These are phyloP conservation scores for Ophion obscuratus DNA, from an alignment of 2,888 invertebrate genomes.

Conservation along the genomic window DNA sequence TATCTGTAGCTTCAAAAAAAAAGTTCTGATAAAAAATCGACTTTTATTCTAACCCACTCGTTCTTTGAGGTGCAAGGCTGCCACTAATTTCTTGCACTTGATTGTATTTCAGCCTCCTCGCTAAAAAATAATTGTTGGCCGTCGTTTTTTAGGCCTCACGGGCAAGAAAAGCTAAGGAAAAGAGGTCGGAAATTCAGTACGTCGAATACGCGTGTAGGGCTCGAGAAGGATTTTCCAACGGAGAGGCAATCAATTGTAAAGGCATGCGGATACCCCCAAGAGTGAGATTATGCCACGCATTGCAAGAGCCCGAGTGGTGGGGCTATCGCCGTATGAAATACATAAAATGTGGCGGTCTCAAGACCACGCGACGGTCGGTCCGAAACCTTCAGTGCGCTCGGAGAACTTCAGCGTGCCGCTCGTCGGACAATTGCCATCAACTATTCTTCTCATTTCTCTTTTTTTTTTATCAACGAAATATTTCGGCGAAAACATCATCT, in stretches of 20 bases:
- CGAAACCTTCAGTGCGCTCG: constrained; percentile 44
- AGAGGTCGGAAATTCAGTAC: background rate
- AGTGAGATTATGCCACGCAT: constrained; percentile 6
- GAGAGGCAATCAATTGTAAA: constrained; percentile 9
- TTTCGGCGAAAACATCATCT: constrained; percentile 1
- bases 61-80: no score
- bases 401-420: constrained; percentile 27
- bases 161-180: background rate
- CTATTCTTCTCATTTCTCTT: background rate
- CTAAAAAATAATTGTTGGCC: background rate
- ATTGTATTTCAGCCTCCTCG: background rate
- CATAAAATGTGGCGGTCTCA: constrained; percentile 73
- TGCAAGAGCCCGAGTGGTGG: constrained; percentile 36
- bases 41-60: no score
- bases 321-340: constrained; percentile 54
- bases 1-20: no score
- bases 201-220: constrained; percentile 11
- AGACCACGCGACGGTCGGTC: constrained; percentile 71
- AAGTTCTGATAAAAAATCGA: no score
- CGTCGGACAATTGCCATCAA: constrained; percentile 18
- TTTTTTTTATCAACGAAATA: background rate
- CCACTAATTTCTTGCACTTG: no score
- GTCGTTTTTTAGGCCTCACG: background rate
- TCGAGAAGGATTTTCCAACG: constrained; percentile 15
- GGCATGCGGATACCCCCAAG: constrained; percentile 22